phyloP scores from a whole-genome alignment of 2,888 invertebrate genomes.

The Aethes cnicana region DNA sequence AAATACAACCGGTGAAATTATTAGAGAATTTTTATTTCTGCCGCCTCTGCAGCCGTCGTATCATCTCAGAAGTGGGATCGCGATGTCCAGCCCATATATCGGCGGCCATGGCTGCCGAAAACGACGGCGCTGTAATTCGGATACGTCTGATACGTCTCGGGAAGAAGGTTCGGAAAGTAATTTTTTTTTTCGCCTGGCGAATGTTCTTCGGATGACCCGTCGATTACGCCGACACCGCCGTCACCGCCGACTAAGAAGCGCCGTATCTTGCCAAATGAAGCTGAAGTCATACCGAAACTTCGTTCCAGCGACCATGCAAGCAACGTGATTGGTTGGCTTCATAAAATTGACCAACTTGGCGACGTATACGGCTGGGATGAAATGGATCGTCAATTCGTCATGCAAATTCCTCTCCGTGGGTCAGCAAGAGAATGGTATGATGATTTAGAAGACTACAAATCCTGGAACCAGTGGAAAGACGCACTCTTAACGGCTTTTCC shows the following conservation, averaged over 20 bases:
- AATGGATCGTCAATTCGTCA: slow-evolving; percentile 23
- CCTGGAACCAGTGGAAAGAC: slow-evolving; percentile 39
- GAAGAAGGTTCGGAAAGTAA: neutral
- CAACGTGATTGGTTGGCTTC: slow-evolving; percentile 38
- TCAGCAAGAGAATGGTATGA: slow-evolving; percentile 41
- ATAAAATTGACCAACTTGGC: slow-evolving; percentile 43
- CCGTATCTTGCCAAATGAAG: slow-evolving; percentile 19
- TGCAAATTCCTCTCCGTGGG: slow-evolving; percentile 37
- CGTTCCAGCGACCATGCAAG: slow-evolving; percentile 32
- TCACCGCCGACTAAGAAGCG: neutral
- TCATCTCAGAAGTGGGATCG: too few relatives aligned
- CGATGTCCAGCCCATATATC: neutral
- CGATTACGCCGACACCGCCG: too few relatives aligned
- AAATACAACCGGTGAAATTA: too few relatives aligned
- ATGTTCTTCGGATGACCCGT: too few relatives aligned
- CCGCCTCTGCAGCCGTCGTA: too few relatives aligned
- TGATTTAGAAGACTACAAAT: slow-evolving; percentile 35
- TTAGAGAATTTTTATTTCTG: too few relatives aligned
- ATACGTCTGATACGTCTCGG: neutral
- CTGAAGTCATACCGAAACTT: slow-evolving; percentile 35
- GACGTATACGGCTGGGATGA: slow-evolving; percentile 39
- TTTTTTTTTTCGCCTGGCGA: neutral
- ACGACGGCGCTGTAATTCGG: neutral
- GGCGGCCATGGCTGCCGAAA: neutral
- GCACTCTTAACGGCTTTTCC: slow-evolving; percentile 2